Evolutionary conservation across 2,113 vertebrate genomes (phyloP), one percentile per base, ranked within the genome.

Genomic region (Rutilus rutilus): DNA sequence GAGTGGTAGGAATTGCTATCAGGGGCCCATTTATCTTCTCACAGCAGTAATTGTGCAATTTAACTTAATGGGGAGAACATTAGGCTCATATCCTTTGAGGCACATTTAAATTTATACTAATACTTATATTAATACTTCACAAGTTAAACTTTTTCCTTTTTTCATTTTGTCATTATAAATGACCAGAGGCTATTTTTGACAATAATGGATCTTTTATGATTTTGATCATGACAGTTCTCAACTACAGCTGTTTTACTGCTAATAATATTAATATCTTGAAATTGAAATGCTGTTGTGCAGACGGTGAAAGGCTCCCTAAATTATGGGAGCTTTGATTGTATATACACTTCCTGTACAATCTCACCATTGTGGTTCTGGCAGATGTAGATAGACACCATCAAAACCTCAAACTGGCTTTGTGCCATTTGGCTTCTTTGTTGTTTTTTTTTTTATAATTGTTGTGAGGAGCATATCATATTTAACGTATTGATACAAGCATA

Each of bases 51-150:
- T 57, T 78, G 75, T 23, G 27, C 47, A 54, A 33, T 78, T 54
- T 57, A 57, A 57, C 17, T 11, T 78, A 57, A 78, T 78, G 27
- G 17, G 39, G 73, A 50, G 73, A 75, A 75, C 42, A 9, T 75
- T 75, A 33, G 30, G 27, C 52, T 33, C 5, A 54, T 57, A 23
- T 78, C 27, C 39, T 75, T 75, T 75, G 21, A 74, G 39, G 71
- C 39, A 45, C 19, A 54, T 52, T 54, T 33, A 21, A 77, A 77
- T 54, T 33, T 54, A 36, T 52, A 78, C 50, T 54, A 78, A 78
- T 57, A 78, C 50, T 54, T 50, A 14, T 23, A 75, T 50, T 50
- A 27, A 14, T 45, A n/a, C 39, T n/a, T 74, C 17, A 77, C 47
- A 77, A 76, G 45, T 52, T 19, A 11, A 71, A 73, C 39, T 45